Evolutionary conservation across 2,113 vertebrate genomes (phyloP).

Genomic region (Sclerurus mexicanus): DNA sequence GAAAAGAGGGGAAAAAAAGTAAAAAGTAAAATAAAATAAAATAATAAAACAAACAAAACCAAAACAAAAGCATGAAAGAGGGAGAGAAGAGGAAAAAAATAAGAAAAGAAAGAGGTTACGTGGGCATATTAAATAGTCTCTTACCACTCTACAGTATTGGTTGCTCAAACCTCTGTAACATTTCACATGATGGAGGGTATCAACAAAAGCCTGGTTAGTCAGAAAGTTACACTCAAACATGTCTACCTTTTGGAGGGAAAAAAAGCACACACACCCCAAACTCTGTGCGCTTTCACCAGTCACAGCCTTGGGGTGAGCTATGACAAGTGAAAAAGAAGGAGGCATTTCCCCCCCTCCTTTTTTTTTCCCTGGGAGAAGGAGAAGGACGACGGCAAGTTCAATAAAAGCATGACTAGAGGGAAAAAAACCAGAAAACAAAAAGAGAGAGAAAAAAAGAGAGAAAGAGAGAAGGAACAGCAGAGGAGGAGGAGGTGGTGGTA

Average conservation of each 20-base stretch:
- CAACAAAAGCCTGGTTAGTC: slow-evolving; percentile 80
- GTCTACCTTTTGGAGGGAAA: slow-evolving; percentile 64
- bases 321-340: slow-evolving; percentile 78
- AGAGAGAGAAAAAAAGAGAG: slow-evolving; percentile 61
- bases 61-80: slow-evolving; percentile 76
- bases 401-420: slow-evolving; percentile 76
- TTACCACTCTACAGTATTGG: slow-evolving; percentile 80
- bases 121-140: slow-evolving; percentile 81
- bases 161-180: slow-evolving; percentile 75
- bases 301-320: slow-evolving; percentile 60
- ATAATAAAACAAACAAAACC: slow-evolving; percentile 41
- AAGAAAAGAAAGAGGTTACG: slow-evolving; percentile 94
- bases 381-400: slow-evolving; percentile 78
- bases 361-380: slow-evolving; percentile 75
- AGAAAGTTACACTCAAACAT: slow-evolving; percentile 65
- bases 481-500: slow-evolving; percentile 68
- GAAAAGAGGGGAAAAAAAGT: slow-evolving; percentile 57
- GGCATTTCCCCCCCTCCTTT: slow-evolving; percentile 66
- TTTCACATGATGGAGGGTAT: slow-evolving; percentile 74
- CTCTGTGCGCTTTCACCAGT: slow-evolving; percentile 69
- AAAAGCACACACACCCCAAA: slow-evolving; percentile 70
- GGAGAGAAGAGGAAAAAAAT: slow-evolving; percentile 92
- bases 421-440: slow-evolving; percentile 55
- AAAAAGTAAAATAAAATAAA: slow-evolving; percentile 64
- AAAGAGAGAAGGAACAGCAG: slow-evolving; percentile 65